phyloP scores from a whole-genome alignment of 2,113 vertebrate species.

The Vireo altiloquus region DNA sequence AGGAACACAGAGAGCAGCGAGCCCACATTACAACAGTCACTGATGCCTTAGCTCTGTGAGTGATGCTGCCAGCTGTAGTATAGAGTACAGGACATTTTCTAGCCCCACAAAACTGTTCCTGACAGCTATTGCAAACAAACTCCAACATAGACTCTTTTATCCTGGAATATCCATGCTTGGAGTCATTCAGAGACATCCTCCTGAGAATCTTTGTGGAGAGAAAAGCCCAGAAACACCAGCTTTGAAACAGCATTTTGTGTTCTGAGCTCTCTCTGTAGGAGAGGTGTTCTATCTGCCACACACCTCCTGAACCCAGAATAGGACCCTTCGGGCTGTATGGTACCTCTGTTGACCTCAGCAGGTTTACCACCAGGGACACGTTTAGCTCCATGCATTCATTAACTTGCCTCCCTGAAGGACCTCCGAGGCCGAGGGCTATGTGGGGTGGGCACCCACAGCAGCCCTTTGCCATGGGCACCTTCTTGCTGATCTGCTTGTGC shows the following conservation, averaged over 20 bases:
- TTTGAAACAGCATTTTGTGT: not conserved
- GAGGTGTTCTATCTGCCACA: not conserved
- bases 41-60: not conserved
- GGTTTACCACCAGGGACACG: not conserved
- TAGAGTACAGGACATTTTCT: not conserved
- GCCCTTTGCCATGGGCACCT: not conserved
- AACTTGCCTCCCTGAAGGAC: not conserved
- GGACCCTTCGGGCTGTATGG: not conserved
- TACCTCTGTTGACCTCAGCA: not conserved
- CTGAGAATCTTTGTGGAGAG: not conserved
- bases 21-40: not conserved
- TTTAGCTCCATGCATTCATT: not conserved
- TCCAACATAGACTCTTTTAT: not conserved
- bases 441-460: not conserved
- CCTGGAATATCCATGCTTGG: not conserved
- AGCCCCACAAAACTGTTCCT: not conserved
- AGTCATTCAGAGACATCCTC: not conserved
- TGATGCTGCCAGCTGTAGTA: not conserved
- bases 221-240: not conserved
- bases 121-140: not conserved
- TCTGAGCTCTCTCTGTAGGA: not conserved
- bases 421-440: fast-evolving
- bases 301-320: not conserved
- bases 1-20: not conserved
- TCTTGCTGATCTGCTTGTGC: not conserved